Conservation (phyloP, 2,797 vertebrate genomes). For the Dicrostonyx torquatus region DNA sequence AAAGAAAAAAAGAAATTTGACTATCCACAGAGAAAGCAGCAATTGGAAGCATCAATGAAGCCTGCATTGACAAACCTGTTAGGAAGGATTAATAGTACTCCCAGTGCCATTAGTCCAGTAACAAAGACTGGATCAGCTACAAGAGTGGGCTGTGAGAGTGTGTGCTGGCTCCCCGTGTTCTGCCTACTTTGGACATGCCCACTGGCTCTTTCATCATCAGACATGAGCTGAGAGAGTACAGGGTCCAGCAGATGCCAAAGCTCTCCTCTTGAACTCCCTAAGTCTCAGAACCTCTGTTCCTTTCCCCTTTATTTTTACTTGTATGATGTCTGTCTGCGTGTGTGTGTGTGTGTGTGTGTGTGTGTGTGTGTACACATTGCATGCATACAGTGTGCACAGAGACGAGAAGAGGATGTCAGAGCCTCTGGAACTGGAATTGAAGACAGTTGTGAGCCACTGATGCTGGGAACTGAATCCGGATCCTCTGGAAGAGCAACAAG, state of each 20-base stretch:
- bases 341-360: neutral
- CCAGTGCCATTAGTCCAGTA: too few relatives aligned
- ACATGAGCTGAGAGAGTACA: neutral
- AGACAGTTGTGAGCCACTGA: neutral
- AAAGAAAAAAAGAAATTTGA: too few relatives aligned
- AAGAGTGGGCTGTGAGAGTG: fast-evolving
- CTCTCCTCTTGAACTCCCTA: too few relatives aligned
- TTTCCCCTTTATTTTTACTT: neutral
- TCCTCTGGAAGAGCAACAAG: neutral
- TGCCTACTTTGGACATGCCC: fast-evolving
- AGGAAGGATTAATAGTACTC: neutral
- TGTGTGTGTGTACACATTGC: neutral
- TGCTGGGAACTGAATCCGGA: neutral
- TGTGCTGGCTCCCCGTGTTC: fast-evolving
- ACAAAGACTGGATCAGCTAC: neutral
- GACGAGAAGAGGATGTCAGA: neutral
- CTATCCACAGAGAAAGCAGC: neutral
- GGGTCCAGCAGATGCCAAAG: too few relatives aligned
- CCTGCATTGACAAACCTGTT: neutral
- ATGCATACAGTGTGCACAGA: too few relatives aligned
- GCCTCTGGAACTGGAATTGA: neutral
- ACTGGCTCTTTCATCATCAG: neutral
- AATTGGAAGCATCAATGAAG: neutral
- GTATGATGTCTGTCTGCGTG: neutral
- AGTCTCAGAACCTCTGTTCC: too few relatives aligned